These are phyloP conservation scores for Zhengitettix transpicula DNA, from an alignment of 2,888 invertebrate species.

Conservation along the genomic window DNA sequence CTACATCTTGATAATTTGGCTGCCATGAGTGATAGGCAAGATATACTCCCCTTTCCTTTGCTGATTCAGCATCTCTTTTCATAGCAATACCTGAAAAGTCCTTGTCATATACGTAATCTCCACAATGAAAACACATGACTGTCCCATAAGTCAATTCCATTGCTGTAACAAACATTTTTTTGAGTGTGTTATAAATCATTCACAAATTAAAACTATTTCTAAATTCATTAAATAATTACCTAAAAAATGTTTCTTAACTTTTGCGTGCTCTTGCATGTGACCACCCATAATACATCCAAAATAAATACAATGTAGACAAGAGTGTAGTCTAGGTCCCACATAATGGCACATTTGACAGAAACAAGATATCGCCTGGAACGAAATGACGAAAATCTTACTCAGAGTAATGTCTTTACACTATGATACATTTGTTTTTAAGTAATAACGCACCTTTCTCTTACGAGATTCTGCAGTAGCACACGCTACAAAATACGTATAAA, in stretches of 20 bases:
- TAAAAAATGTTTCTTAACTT: conserved; percentile 62
- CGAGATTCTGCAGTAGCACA: conserved; percentile 65
- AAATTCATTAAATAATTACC: conserved; percentile 24
- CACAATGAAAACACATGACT: conserved; percentile 76
- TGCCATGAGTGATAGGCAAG: conserved; percentile 22
- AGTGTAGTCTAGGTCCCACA: conserved; percentile 62
- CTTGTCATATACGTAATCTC: conserved; percentile 80
- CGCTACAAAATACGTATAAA: conserved; percentile 75
- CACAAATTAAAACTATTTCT: conserved; percentile 6
- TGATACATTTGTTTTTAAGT: background rate
- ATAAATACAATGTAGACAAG: conserved; percentile 80
- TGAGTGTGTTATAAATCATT: background rate
- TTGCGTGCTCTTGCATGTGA: conserved; percentile 77
- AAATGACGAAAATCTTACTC: conserved; percentile 6
- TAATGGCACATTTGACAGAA: conserved; percentile 69
- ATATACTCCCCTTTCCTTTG: conserved; percentile 4
- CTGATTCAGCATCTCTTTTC: conserved; percentile 22
- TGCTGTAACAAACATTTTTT: conserved; percentile 27
- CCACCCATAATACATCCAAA: conserved; percentile 72
- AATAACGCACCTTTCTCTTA: conserved; percentile 53
- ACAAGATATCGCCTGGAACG: conserved; percentile 54
- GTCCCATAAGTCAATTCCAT: conserved; percentile 80
- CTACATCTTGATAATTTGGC: conserved; percentile 17
- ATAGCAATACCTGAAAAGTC: conserved; percentile 36
- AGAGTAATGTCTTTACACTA: background rate